A percentile compares a stretch with the other conserved stretches of the same genome.
phyloP scores from a whole-genome alignment of 2,113 vertebrate species.

The Daphoenositta chrysoptera region DNA sequence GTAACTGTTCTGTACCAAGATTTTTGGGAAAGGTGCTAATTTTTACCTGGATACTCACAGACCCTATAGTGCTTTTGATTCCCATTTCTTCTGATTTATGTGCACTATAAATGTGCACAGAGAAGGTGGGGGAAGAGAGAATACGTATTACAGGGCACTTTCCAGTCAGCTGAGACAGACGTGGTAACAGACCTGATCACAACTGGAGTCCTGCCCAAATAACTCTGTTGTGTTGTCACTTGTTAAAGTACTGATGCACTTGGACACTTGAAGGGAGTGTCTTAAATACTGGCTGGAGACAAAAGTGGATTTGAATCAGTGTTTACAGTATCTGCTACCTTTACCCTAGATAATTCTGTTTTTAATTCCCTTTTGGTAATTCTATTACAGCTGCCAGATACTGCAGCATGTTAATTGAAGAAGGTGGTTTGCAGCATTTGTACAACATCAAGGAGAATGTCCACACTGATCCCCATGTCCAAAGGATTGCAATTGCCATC shows the following conservation, averaged over 20 bases:
- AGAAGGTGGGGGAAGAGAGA: background rate
- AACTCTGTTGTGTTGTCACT: background rate
- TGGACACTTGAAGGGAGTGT: background rate
- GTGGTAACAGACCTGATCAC: background rate
- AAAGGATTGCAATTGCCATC: slow-evolving; percentile 85
- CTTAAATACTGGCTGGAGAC: background rate
- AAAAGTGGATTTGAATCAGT: background rate
- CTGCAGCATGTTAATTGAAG: slow-evolving; percentile 97
- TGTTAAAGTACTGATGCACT: background rate
- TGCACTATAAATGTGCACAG: background rate
- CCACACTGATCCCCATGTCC: slow-evolving; percentile 88
- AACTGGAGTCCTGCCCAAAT: background rate
- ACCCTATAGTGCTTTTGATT: background rate
- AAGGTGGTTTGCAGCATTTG: slow-evolving; percentile 91
- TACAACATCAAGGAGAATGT: slow-evolving; percentile 85
- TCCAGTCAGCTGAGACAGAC: background rate
- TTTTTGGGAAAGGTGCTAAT: background rate
- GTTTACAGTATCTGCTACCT: background rate
- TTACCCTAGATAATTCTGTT: background rate
- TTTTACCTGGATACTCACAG: background rate
- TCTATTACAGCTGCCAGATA: slow-evolving; percentile 86
- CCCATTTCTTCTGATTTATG: background rate
- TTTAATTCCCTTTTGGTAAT: background rate
- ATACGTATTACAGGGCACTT: background rate
- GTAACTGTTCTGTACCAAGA: background rate